Evolutionary conservation across 2,113 vertebrate genomes (phyloP).

Genomic region (Nothocercus julius): DNA sequence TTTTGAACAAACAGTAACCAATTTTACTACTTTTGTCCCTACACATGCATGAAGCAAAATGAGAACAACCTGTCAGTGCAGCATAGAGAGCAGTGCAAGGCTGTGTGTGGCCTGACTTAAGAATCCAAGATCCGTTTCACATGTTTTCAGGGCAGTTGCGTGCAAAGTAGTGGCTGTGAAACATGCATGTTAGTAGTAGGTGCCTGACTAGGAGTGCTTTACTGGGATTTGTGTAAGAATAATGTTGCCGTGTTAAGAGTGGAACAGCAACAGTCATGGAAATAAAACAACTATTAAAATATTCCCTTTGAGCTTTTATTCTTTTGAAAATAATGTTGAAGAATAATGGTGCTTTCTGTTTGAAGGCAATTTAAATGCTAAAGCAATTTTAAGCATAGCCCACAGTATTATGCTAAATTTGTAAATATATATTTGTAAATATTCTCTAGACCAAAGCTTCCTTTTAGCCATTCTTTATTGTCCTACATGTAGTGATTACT

Average conservation of each 20-base stretch:
- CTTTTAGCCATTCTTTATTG: neutral
- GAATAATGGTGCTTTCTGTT: neutral
- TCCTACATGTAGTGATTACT: neutral
- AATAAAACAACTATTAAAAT: neutral
- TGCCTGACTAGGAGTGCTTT: neutral
- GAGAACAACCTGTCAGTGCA: neutral
- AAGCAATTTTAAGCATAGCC: neutral
- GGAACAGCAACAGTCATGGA: neutral
- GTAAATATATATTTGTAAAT: neutral
- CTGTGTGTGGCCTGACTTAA: neutral
- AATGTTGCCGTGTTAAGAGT: neutral
- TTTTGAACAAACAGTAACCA: neutral
- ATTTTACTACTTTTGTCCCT: neutral
- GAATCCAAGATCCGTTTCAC: neutral
- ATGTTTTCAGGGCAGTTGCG: neutral
- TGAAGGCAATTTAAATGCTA: neutral
- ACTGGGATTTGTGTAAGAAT: neutral
- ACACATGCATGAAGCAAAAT: rapidly evolving
- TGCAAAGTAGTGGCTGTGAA: neutral
- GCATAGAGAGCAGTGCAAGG: neutral
- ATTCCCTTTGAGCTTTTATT: neutral
- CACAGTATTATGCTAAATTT: neutral
- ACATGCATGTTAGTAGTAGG: neutral
- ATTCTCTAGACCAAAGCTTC: neutral
- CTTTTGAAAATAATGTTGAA: neutral